Evolutionary conservation across 2,113 vertebrate genomes (phyloP), one percentile per base, ranked within the genome.

Genomic region (Marcusenius ussheri): DNA sequence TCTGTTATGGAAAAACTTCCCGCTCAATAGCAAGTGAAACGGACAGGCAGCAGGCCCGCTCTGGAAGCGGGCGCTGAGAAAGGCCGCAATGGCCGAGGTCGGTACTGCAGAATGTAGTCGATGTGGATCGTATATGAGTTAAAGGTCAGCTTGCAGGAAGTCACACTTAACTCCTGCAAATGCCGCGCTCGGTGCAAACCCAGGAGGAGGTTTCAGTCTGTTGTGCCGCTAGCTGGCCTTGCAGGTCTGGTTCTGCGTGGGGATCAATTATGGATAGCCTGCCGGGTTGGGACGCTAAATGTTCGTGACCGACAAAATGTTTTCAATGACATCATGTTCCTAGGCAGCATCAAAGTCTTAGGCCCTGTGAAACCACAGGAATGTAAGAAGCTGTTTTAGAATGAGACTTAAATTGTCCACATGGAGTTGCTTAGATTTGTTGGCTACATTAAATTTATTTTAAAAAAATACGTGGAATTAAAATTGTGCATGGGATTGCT

Each of bases 401-500:
- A 83, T 85, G 89, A 85, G 89, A 35, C 89, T 70, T 91, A 56
- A 74, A 88, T 49, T 27, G 58, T 89, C 91, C 88, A 93, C 92
- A 93, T 94, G 94, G 92, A 90, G 87, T 53, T 80, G 86, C 92
- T 95, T 94, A 93, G 93, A 94, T 94, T 91, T 89, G 90, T 17
- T 42, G 88, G 62, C n/a, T 8, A 19, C 86, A 7, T 89, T 46
- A 70, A 6, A 70, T 53, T 53, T 53, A 49, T 45, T 62, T 27
- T 35, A 19, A 7, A 11, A 1, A 47, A 66, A 89, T 39, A 47
- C 0, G 5, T 9, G 3, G 50, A 87, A 87, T 39, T 42, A 45
- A 58, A 88, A 19, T 45, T 83, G 45, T 47, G 21, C 83, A n/a
- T 47, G 45, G 45, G 42, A 47, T 39, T 47, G 46, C 17, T 35